phyloP scores from a whole-genome alignment of 2,113 vertebrate genomes.

The Cyanoderma ruficeps region DNA sequence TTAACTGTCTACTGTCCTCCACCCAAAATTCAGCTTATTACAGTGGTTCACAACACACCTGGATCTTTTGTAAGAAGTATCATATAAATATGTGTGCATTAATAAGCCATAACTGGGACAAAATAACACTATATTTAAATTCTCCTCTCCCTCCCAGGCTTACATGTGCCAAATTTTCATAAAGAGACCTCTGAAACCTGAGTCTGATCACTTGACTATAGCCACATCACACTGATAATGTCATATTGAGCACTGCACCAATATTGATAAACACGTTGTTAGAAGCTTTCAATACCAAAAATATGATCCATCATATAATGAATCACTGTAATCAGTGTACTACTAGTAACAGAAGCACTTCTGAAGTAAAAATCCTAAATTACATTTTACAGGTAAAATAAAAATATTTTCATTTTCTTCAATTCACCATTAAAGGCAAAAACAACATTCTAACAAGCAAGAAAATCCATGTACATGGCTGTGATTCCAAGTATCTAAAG shows the following conservation, averaged over 20 bases:
- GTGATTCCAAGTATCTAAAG: neutral
- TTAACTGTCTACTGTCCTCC: neutral
- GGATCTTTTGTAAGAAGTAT: neutral
- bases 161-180: neutral
- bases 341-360: neutral
- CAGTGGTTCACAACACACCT: neutral
- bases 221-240: neutral
- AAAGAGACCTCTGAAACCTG: neutral
- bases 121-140: neutral
- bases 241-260: neutral
- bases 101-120: neutral
- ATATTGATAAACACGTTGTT: neutral
- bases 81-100: neutral
- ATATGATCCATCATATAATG: neutral
- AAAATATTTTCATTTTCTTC: neutral
- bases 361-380: neutral
- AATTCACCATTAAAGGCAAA: neutral
- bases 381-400: neutral
- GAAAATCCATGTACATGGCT: neutral
- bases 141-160: neutral
- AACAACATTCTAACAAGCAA: neutral
- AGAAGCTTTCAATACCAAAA: neutral
- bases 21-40: neutral
- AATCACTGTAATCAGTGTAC: neutral
- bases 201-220: neutral